These are phyloP conservation scores for Ictidomys tridecemlineatus DNA, from an alignment of 2,113 vertebrate genomes.

Conservation along the genomic window DNA sequence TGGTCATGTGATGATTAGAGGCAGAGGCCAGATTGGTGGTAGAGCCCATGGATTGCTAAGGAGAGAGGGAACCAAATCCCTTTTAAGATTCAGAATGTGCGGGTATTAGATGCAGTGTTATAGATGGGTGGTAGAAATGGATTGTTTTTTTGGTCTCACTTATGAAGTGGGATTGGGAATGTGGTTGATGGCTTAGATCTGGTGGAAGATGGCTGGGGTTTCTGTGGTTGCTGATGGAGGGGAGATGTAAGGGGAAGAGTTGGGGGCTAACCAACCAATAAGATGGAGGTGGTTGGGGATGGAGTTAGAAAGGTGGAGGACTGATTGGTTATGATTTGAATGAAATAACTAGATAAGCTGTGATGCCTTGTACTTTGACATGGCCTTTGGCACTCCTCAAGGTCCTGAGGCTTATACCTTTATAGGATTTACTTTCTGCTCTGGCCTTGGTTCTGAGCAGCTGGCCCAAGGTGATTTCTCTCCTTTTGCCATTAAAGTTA, in stretches of 20 bases:
- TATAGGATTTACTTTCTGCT: not conserved
- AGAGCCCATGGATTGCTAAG: slow-evolving; percentile 18
- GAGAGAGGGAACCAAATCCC: not conserved
- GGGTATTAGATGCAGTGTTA: not conserved
- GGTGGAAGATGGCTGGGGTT: slow-evolving; percentile 57
- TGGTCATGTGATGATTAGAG: not conserved
- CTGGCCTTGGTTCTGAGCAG: not conserved
- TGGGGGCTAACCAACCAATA: not conserved
- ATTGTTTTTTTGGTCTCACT: not conserved
- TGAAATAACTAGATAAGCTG: not conserved
- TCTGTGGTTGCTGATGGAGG: slow-evolving; percentile 29
- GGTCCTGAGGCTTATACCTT: not conserved
- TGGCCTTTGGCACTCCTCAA: not conserved
- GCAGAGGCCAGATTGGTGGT: not conserved
- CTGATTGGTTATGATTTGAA: not conserved
- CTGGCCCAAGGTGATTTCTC: not conserved
- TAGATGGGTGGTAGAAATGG: not conserved
- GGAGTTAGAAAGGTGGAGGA: not conserved
- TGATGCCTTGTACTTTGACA: not conserved
- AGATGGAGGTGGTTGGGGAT: not conserved
- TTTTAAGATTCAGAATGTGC: not conserved
- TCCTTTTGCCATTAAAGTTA: slow-evolving; percentile 36
- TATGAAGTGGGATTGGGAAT: not conserved
- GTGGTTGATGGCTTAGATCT: slow-evolving; percentile 65
- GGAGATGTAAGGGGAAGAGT: slow-evolving; percentile 6